Conservation (phyloP, 1,140 invertebrate species). For the Trinorchestia longiramus region DNA sequence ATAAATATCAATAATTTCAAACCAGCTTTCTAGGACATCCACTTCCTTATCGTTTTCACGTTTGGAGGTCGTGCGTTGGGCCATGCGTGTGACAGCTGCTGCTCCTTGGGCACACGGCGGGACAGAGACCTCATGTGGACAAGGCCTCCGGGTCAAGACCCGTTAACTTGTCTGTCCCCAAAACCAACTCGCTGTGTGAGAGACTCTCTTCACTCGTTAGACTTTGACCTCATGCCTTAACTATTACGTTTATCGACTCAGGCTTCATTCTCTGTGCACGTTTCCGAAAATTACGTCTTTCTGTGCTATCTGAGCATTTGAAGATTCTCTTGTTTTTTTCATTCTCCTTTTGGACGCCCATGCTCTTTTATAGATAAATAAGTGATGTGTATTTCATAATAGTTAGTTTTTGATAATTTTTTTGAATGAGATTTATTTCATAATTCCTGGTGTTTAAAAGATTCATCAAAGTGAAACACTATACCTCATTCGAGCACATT, state of each 20-base stretch:
- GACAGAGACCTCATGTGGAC: conserved; percentile 38
- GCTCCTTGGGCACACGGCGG: not conserved
- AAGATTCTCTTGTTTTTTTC: not conserved
- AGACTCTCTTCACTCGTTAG: not conserved
- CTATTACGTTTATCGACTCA: not conserved
- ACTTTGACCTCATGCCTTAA: not conserved
- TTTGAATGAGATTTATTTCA: not conserved
- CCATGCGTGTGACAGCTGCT: not conserved
- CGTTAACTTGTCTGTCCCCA: conserved; percentile 12
- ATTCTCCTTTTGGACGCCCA: not conserved
- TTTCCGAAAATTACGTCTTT: not conserved
- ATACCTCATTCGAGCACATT: not conserved
- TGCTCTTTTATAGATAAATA: not conserved
- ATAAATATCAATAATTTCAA: not conserved
- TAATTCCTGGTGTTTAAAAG: not conserved
- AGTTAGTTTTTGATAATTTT: not conserved
- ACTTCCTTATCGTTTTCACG: not conserved
- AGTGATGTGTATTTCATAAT: not conserved
- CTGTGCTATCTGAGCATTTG: not conserved
- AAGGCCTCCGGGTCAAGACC: conserved; percentile 7
- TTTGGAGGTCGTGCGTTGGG: not conserved
- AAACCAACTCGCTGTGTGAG: not conserved
- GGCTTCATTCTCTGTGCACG: not conserved
- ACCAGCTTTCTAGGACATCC: not conserved
- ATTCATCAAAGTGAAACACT: not conserved